Evolutionary conservation across 2,113 vertebrate genomes (phyloP).

Genomic region (Hippopotamus amphibius): DNA sequence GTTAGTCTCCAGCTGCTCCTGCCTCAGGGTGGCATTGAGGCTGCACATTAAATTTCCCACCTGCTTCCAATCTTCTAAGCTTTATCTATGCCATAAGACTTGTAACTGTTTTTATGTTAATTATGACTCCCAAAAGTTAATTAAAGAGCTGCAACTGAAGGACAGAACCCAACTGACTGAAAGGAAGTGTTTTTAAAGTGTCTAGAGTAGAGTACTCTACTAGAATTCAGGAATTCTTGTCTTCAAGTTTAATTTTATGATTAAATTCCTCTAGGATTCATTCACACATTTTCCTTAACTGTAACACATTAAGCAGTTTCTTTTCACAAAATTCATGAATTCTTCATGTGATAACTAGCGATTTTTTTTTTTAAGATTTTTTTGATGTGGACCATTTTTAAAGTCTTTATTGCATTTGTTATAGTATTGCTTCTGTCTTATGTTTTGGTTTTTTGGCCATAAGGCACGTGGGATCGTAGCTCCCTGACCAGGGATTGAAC

Average conservation of each 20-base stretch:
- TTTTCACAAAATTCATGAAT: constrained; percentile 46
- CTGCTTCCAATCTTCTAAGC: constrained; percentile 58
- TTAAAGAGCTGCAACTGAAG: constrained; percentile 66
- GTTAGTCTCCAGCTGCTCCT: constrained; percentile 26
- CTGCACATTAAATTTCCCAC: constrained; percentile 17
- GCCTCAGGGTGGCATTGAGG: background rate
- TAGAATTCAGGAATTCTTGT: constrained; percentile 56
- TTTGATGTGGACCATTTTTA: no score
- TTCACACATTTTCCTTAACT: background rate
- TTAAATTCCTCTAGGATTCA: constrained; percentile 55
- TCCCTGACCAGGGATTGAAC: no score
- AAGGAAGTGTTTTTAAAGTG: constrained; percentile 62
- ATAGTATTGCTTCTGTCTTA: no score
- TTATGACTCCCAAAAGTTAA: constrained; percentile 73
- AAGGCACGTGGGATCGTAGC: no score
- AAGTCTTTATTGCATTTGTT: no score
- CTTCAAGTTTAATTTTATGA: constrained; percentile 62
- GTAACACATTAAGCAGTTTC: constrained; percentile 45
- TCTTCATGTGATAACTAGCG: constrained; percentile 26
- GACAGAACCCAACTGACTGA: constrained; percentile 43
- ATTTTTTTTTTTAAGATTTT: background rate
- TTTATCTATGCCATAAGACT: background rate
- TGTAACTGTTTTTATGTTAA: constrained; percentile 67
- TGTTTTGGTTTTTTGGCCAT: no score
- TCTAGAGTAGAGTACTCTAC: background rate